phyloP scores from a whole-genome alignment of 2,113 vertebrate species.

The Tonatia bakeri region DNA sequence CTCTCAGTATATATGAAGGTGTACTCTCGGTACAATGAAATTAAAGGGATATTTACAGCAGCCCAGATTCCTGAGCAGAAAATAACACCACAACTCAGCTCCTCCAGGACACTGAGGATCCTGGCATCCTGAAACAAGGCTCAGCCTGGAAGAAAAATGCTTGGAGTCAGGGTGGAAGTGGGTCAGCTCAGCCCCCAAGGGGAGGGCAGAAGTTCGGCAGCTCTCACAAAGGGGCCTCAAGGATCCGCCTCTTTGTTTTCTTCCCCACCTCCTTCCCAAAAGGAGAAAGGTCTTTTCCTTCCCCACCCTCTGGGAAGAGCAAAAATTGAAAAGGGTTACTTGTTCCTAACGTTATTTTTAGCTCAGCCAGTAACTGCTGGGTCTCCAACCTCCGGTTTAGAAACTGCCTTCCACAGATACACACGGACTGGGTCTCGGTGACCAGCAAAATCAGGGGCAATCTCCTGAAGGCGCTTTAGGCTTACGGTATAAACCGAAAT shows the following conservation, averaged over 20 bases:
- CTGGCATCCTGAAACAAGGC: neutral
- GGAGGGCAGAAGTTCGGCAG: neutral
- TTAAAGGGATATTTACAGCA: neutral
- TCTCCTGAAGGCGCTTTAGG: neutral
- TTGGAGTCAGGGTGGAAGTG: neutral
- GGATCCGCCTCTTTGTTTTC: neutral
- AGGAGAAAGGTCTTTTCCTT: neutral
- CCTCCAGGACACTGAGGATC: neutral
- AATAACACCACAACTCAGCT: neutral
- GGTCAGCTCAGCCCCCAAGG: neutral
- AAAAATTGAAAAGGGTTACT: neutral
- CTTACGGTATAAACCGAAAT: neutral
- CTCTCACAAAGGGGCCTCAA: neutral
- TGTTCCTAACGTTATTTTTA: conserved; percentile 23
- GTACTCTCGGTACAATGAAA: neutral
- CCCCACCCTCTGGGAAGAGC: neutral
- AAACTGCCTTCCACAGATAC: neutral
- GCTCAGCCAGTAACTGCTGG: neutral
- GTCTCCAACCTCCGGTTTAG: neutral
- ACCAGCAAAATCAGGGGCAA: neutral
- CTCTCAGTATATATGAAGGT: accelerated
- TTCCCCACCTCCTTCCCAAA: neutral
- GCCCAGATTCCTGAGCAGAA: neutral
- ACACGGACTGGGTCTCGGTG: neutral
- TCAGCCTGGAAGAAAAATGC: neutral